A percentile compares a stretch with the other conserved stretches of the same genome.
Conservation (phyloP, 2,113 vertebrate genomes). For the Catharus minimus region DNA sequence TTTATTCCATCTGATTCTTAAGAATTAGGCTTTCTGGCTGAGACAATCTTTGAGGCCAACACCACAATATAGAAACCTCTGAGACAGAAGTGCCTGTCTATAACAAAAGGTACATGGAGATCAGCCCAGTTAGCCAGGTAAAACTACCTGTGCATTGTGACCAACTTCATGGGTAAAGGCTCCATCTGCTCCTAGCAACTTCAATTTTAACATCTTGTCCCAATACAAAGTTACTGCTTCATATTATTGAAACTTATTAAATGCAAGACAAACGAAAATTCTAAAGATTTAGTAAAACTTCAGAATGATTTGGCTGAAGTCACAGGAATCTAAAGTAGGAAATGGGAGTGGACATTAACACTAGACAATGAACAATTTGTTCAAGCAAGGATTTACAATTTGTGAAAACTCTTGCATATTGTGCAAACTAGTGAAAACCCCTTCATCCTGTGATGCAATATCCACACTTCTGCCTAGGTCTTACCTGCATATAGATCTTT, state of each 20-base stretch:
- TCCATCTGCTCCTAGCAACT: neutral
- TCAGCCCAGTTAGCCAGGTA: neutral
- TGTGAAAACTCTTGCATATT: neutral
- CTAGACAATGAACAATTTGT: neutral
- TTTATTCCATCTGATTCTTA: neutral
- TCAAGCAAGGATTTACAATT: neutral
- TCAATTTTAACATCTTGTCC: neutral
- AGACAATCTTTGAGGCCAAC: neutral
- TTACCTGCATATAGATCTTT: neutral
- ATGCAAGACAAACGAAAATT: neutral
- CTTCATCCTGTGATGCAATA: neutral
- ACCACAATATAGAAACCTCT: neutral
- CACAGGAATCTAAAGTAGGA: neutral
- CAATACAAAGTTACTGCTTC: neutral
- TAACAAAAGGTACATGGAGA: neutral
- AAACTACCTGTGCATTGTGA: rapidly evolving
- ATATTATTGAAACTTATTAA: neutral
- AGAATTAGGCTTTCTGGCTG: neutral
- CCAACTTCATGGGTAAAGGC: neutral
- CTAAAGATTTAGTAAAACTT: neutral
- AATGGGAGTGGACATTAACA: neutral
- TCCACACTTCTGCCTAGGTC: neutral
- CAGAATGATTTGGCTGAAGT: neutral
- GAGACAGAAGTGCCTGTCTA: neutral
- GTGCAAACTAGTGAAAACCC: neutral